A percentile compares a stretch with the other conserved stretches of the same genome.
Evolutionary conservation across 2,113 vertebrate genomes (phyloP).

Genomic region (Psilopogon haemacephalus): DNA sequence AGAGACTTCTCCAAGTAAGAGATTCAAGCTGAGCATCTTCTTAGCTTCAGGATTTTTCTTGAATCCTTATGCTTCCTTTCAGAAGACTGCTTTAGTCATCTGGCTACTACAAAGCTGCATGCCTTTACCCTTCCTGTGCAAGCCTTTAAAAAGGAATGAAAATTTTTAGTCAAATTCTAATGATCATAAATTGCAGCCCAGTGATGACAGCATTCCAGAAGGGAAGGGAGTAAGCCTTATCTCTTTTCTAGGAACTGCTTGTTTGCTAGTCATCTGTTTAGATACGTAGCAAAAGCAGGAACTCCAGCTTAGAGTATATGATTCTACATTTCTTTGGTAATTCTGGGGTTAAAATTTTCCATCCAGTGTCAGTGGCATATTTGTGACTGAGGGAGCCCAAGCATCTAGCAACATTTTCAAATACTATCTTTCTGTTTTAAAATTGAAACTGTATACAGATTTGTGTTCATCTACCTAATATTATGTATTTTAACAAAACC

Average conservation of each 20-base stretch:
- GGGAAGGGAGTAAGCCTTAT: neutral
- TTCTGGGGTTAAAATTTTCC: neutral
- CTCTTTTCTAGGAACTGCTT: neutral
- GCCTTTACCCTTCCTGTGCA: neutral
- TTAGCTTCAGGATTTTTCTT: neutral
- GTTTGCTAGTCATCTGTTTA: neutral
- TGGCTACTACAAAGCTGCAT: neutral
- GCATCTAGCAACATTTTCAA: neutral
- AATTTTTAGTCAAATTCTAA: neutral
- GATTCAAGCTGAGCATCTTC: neutral
- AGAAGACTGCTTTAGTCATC: neutral
- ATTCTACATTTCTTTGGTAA: neutral
- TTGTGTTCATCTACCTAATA: neutral
- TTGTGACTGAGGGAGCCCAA: accelerated
- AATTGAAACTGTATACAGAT: neutral
- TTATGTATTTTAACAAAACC: neutral
- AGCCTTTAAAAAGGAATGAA: neutral
- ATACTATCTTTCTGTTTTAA: neutral
- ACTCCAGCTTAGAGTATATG: neutral
- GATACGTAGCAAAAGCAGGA: neutral
- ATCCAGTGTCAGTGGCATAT: neutral
- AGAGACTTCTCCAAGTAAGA: neutral
- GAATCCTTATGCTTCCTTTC: neutral
- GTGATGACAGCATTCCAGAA: neutral
- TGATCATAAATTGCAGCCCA: neutral